These are phyloP conservation scores for Euthynnus affinis DNA, from an alignment of 2,797 vertebrate species.

Conservation along the genomic window DNA sequence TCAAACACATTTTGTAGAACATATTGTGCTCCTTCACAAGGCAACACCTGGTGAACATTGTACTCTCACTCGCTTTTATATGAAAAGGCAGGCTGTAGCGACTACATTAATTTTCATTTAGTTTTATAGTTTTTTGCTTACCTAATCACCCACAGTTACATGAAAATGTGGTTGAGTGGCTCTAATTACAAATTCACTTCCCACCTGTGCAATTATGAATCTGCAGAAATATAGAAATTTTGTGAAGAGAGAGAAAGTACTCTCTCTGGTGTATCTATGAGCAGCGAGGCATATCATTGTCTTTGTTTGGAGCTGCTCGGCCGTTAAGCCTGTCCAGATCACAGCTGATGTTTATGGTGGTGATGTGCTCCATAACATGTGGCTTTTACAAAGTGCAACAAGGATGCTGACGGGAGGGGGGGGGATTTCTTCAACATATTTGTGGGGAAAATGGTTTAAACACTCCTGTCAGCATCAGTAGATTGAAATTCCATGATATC, in stretches of 20 bases:
- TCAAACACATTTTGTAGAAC: conserved; percentile 24
- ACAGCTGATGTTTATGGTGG: conserved; percentile 45
- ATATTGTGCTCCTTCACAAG: conserved; percentile 13
- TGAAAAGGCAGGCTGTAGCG: conserved; percentile 35
- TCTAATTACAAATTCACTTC: conserved; percentile 57
- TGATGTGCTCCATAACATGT: conserved; percentile 45
- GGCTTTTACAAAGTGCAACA: conserved; percentile 56
- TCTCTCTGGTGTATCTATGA: conserved; percentile 37
- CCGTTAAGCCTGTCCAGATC: conserved; percentile 44
- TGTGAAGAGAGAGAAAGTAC: conserved; percentile 29
- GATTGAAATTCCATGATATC: conserved; percentile 52
- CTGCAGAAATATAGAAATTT: conserved; percentile 42
- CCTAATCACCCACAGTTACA: conserved; percentile 56
- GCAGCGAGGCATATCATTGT: conserved; percentile 43
- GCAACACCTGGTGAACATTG: conserved; percentile 21
- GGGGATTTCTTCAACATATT: conserved; percentile 58
- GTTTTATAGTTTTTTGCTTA: conserved; percentile 44
- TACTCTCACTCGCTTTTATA: conserved; percentile 25
- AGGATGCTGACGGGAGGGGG: conserved; percentile 35
- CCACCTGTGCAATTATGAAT: conserved; percentile 65
- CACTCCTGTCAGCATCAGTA: conserved; percentile 46
- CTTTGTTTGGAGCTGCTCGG: conserved; percentile 38
- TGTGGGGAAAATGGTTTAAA: conserved; percentile 60
- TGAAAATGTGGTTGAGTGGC: conserved; percentile 44
- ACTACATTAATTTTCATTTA: conserved; percentile 59